Evolutionary conservation across 2,888 invertebrate genomes (phyloP).

Genomic region (Toxonevra muliebris): DNA sequence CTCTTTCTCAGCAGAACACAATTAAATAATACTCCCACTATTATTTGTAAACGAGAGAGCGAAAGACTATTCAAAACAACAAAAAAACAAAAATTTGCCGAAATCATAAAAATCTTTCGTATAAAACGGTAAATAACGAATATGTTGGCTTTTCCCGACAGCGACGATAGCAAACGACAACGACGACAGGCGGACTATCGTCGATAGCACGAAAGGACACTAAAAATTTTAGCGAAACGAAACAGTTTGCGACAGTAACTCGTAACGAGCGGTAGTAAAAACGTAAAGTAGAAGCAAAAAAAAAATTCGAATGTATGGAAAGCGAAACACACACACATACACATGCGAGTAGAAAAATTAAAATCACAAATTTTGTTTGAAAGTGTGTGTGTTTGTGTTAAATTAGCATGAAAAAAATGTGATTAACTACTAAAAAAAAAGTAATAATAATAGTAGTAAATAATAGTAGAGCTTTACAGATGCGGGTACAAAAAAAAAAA

Average conservation of each 20-base stretch:
- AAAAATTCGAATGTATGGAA: constrained; percentile 13
- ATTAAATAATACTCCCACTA: not conserved
- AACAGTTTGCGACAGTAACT: constrained; percentile 60
- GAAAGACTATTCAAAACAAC: not conserved
- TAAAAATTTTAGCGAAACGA: constrained; percentile 45
- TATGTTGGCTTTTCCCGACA: constrained; percentile 1
- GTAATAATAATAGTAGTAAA: not conserved
- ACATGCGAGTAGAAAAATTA: constrained; percentile 9
- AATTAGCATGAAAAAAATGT: constrained; percentile 10
- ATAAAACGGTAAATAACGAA: constrained; percentile 18
- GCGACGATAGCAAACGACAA: constrained; percentile 9
- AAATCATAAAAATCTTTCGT: constrained; percentile 5
- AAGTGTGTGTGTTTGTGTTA: constrained; percentile 12
- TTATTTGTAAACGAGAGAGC: constrained; percentile 10
- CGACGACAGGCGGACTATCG: constrained; percentile 37
- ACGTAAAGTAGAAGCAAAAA: not conserved
- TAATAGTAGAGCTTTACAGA: not conserved
- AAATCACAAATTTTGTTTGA: constrained; percentile 23
- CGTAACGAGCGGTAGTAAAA: constrained; percentile 53
- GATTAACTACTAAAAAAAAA: not conserved
- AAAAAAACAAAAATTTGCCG: not conserved
- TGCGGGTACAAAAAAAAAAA: no score
- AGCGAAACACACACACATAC: constrained; percentile 26
- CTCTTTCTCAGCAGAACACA: constrained; percentile 19
- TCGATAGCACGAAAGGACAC: constrained; percentile 36